Evolutionary conservation across 2,888 invertebrate genomes (phyloP).

Genomic region (Cremastobaeus sp.): DNA sequence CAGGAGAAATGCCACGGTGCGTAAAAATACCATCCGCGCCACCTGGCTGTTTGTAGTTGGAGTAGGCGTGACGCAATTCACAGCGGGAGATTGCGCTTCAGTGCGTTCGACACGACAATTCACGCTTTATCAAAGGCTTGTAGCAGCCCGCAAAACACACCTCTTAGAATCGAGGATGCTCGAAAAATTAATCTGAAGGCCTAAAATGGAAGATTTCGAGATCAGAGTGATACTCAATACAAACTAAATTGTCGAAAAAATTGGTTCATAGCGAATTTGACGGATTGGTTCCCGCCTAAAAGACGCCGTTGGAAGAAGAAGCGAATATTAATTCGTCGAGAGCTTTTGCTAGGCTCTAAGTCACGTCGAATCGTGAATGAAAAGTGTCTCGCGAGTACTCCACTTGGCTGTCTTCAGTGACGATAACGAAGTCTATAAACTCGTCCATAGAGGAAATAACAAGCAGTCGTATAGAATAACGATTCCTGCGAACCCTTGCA

Average conservation of each 20-base stretch:
- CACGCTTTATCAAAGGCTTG: slow-evolving; percentile 53
- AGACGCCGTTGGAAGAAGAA: too few species aligned
- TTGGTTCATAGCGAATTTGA: too few species aligned
- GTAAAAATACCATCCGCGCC: too few species aligned
- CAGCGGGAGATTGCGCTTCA: slow-evolving; percentile 43
- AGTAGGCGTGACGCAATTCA: slow-evolving; percentile 58
- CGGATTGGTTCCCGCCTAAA: too few species aligned
- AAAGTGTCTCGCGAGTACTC: slow-evolving; percentile 23
- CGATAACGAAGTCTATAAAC: slow-evolving; percentile 43
- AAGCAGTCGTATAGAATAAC: slow-evolving; percentile 39
- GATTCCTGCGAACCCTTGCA: slow-evolving; percentile 11
- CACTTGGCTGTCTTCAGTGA: slow-evolving; percentile 17
- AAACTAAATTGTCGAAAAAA: too few species aligned
- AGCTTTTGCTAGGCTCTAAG: slow-evolving; percentile 34
- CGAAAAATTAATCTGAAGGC: too few species aligned
- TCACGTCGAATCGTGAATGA: too few species aligned
- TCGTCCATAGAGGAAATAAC: slow-evolving; percentile 43
- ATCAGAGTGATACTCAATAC: too few species aligned
- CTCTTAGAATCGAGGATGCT: too few species aligned
- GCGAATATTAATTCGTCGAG: slow-evolving; percentile 51
- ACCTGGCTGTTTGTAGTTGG: slow-evolving; percentile 52
- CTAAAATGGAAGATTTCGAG: too few species aligned
- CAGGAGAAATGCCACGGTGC: too few species aligned
- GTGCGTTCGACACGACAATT: slow-evolving; percentile 53
- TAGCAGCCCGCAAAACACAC: slow-evolving; percentile 36